Base-by-base conservation (phyloP, 2,797 vertebrate species). In the Taenioides sp. region DNA sequence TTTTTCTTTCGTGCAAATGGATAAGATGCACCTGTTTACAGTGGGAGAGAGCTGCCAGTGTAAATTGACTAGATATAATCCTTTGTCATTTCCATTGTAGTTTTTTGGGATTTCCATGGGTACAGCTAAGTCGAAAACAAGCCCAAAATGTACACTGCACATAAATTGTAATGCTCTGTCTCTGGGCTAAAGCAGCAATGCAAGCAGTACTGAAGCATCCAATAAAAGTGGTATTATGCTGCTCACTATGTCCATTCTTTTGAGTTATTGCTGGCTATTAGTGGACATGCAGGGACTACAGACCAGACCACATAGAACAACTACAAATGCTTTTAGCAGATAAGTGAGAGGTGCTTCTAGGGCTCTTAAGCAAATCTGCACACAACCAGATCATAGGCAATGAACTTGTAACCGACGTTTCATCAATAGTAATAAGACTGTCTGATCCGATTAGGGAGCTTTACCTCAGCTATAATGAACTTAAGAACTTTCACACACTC, bases 11-110 rank as follows among this genome's bases (percentile, higher is more conserved):
- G 43, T 25, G 37, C 16, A 52, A 62, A 75, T 79, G 71, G 73
- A 84, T 83, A 81, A 85, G 16, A 79, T 75, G 75, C 84, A 87
- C 84, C 80, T 87, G 88, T 80, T 86, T 69, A 52, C 47, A n/a
- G 27, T 66, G 37, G 70, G 83, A 64, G 78, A 83, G 79, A 76
- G 73, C 75, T 77, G 77, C 74, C 69, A 75, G 79, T 81, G 73
- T 83, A 80, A 84, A 86, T 65, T 31, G 75, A 85, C 68, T 79
- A 73, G 11, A 52, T 71, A 74, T 80, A 90, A 88, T 85, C 80
- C 85, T 18, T 67, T 80, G 71, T 55, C 28, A 64, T 77, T 80
- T 82, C 77, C 63, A 70, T 66, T 82, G 75, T 84, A 76, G 43
- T 54, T 80, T 77, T 69, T 67, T 22, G 7, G 61, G 69, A 65